phyloP scores from a whole-genome alignment of 2,888 invertebrate species.

The Saturnia pavonia region DNA sequence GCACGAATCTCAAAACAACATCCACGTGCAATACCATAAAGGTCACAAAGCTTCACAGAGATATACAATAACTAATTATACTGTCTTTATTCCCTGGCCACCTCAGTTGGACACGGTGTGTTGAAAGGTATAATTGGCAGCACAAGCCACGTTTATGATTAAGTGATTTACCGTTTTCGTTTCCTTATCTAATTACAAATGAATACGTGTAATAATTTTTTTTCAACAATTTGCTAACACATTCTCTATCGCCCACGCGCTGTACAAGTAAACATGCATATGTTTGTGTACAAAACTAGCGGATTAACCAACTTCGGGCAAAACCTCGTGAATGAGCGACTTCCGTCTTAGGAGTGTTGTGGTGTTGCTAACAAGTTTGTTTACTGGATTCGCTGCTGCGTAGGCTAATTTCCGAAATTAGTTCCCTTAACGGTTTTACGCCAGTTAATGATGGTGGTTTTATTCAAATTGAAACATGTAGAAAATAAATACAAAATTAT shows the following conservation, averaged over 20 bases:
- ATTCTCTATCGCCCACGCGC: constrained; percentile 11
- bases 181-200: constrained; percentile 9
- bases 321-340: constrained; percentile 47
- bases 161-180: constrained; percentile 13
- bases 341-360: constrained; percentile 37
- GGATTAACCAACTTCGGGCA: constrained; percentile 44
- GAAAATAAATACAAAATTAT: background rate
- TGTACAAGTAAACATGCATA: background rate
- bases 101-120: background rate
- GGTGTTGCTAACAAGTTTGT: constrained; percentile 10
- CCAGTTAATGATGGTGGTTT: background rate
- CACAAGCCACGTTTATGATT: background rate
- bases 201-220: constrained; percentile 1
- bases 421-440: constrained; percentile 6
- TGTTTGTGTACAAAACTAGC: constrained; percentile 38
- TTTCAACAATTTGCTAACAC: constrained; percentile 14
- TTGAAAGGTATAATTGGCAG: constrained; percentile 5
- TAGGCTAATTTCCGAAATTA: constrained; percentile 15
- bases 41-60: too few species aligned
- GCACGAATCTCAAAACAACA: background rate
- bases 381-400: constrained; percentile 7
- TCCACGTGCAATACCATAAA: background rate
- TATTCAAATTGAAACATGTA: background rate
- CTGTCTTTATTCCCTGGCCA: background rate
- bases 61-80: background rate